These are phyloP conservation scores for Phycodurus eques DNA, from an alignment of 2,113 vertebrate species.

Conservation along the genomic window DNA sequence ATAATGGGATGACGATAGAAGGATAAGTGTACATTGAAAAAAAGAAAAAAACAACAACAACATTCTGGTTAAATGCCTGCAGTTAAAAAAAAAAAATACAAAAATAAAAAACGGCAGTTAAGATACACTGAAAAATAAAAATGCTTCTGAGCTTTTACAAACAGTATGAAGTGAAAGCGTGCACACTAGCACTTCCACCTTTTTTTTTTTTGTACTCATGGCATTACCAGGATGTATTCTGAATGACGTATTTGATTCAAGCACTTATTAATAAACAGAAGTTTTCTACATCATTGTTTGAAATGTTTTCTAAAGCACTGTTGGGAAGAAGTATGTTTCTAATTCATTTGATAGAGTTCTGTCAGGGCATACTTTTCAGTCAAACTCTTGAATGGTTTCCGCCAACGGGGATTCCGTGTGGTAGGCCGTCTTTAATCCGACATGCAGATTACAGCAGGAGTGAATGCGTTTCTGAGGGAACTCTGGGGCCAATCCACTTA, in stretches of 20 bases:
- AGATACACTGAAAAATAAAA: too few relatives aligned
- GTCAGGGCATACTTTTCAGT: not conserved
- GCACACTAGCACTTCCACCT: too few relatives aligned
- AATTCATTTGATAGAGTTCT: not conserved
- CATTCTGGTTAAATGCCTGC: not conserved
- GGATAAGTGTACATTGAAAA: not conserved
- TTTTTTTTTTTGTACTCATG: too few relatives aligned
- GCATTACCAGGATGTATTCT: too few relatives aligned
- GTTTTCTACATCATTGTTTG: too few relatives aligned
- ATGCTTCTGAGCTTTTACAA: too few relatives aligned
- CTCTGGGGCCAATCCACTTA: conserved; percentile 47
- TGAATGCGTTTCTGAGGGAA: conserved; percentile 8
- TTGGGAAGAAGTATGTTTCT: not conserved
- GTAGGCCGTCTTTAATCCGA: not conserved
- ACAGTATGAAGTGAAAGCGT: too few relatives aligned
- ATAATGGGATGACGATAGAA: not conserved
- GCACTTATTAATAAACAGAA: too few relatives aligned
- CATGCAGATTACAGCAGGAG: not conserved
- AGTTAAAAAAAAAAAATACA: not conserved
- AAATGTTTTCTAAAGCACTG: too few relatives aligned
- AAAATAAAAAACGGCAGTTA: too few relatives aligned
- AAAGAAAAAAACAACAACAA: too few relatives aligned
- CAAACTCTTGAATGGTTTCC: not conserved
- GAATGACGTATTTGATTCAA: too few relatives aligned
- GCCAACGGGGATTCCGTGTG: not conserved